Percentiles rank a stretch among this genome's conserved stretches.
Evolutionary conservation across 2,888 invertebrate genomes (phyloP).

Genomic region (Aleiodes leptofemur): DNA sequence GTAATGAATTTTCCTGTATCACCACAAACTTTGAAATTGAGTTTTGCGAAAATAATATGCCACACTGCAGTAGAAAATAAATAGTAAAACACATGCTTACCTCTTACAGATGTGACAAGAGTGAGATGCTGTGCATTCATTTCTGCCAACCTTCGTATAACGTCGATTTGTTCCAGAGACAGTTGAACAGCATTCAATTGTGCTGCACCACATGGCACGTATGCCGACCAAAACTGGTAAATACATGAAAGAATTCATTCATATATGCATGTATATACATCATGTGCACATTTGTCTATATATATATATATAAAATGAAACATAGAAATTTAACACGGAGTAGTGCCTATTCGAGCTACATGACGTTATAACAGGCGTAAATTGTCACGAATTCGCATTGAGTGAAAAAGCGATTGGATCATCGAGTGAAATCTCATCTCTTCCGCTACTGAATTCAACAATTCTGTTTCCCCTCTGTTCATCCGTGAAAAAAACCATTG

Average conservation of each 20-base stretch:
- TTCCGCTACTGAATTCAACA: conserved; percentile 5
- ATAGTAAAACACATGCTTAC: conserved; percentile 63
- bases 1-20: too few species aligned
- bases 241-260: conserved; percentile 28
- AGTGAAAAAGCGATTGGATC: conserved; percentile 26
- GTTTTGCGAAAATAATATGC: too few species aligned
- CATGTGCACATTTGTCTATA: background rate
- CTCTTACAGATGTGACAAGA: conserved; percentile 81
- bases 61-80: conserved; percentile 5
- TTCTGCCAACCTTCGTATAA: conserved; percentile 85
- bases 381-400: conserved; percentile 5
- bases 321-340: conserved; percentile 1
- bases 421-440: background rate
- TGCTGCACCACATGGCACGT: conserved; percentile 90
- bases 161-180: conserved; percentile 91
- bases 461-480: background rate
- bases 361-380: conserved; percentile 1
- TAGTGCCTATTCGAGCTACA: background rate
- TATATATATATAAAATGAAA: background rate
- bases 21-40: too few species aligned
- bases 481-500: conserved; percentile 5
- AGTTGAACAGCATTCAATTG: conserved; percentile 90
- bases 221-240: conserved; percentile 91
- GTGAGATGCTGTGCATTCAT: conserved; percentile 85
- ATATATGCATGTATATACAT: background rate